These are phyloP conservation scores for Capreolus pygargus DNA, from an alignment of 2,113 vertebrate genomes.

Conservation along the genomic window DNA sequence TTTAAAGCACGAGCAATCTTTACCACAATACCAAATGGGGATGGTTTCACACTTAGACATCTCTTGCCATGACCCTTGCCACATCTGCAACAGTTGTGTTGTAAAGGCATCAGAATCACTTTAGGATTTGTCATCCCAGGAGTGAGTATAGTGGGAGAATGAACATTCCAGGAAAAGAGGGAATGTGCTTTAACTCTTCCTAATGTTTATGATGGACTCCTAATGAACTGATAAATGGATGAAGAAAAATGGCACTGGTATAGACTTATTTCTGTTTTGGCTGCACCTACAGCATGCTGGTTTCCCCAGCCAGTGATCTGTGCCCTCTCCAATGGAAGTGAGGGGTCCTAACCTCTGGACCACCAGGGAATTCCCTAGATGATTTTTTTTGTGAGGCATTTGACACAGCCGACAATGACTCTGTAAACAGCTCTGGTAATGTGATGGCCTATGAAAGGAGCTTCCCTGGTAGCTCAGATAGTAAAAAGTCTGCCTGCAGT, in stretches of 20 bases:
- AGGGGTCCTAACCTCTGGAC: not conserved
- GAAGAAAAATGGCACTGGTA: not conserved
- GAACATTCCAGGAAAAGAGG: not conserved
- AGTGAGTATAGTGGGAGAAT: not conserved
- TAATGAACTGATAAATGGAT: not conserved
- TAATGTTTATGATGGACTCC: not conserved
- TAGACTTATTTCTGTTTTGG: not conserved
- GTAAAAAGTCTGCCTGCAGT: not conserved
- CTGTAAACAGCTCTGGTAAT: not conserved
- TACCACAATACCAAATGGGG: not conserved
- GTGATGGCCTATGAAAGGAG: not conserved
- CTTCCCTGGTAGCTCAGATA: not conserved
- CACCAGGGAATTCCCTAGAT: not conserved
- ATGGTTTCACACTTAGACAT: not conserved
- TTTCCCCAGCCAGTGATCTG: not conserved
- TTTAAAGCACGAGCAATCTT: not conserved
- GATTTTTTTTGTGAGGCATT: not conserved
- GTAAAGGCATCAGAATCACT: not conserved
- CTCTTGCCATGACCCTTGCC: not conserved
- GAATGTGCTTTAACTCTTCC: not conserved
- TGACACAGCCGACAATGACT: not conserved
- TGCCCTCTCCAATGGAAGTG: not conserved
- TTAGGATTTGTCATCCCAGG: not conserved
- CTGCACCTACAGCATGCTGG: fast-evolving
- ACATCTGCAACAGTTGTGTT: not conserved